These are phyloP conservation scores for Pseudorasbora parva DNA, from an alignment of 2,113 vertebrate species.

Conservation along the genomic window DNA sequence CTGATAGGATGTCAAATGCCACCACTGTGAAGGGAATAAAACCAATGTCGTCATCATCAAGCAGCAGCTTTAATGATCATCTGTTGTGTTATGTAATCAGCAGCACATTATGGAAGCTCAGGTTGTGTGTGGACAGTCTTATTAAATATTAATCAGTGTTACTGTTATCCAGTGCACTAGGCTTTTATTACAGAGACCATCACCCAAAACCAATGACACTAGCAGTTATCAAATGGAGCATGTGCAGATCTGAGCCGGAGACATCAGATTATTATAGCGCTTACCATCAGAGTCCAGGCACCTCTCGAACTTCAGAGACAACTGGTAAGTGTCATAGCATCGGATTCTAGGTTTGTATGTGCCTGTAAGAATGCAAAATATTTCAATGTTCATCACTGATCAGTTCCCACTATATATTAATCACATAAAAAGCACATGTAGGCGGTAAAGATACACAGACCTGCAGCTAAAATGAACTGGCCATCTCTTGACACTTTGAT, in stretches of 20 bases:
- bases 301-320: constrained; percentile 97
- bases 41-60: neutral
- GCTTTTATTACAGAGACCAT: constrained; percentile 39
- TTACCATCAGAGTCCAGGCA: constrained; percentile 95
- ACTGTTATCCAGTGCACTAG: neutral
- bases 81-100: neutral
- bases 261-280: constrained; percentile 47
- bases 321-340: constrained; percentile 93
- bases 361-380: constrained; percentile 74
- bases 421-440: too few species aligned
- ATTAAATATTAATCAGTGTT: constrained; percentile 44
- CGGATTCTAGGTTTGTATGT: constrained; percentile 95
- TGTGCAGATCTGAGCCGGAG: neutral
- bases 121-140: neutral
- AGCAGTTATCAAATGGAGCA: neutral
- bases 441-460: constrained; percentile 73
- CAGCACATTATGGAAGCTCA: neutral
- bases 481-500: constrained; percentile 94
- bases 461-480: constrained; percentile 93
- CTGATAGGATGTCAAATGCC: constrained; percentile 94
- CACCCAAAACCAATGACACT: neutral
- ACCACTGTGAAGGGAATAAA: constrained; percentile 81
- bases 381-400: neutral
- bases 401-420: neutral
- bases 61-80: neutral